Evolutionary conservation across 2,113 vertebrate species (phyloP), one percentile per base, ranked within the genome.

Genomic region (Argyrosomus japonicus): DNA sequence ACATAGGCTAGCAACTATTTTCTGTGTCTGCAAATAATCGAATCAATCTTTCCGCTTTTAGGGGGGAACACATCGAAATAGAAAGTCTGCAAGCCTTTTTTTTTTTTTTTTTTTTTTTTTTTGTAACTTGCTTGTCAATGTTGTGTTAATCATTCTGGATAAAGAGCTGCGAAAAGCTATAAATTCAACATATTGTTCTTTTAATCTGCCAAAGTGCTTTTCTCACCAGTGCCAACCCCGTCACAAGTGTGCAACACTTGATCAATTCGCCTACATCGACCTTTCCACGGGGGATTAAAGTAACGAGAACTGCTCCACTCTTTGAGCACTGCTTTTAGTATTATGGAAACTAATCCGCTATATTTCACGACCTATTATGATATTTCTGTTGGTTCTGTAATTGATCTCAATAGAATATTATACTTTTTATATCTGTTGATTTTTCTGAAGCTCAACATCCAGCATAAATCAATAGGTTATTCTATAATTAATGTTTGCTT

Each of bases 141-240:
- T 75, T 83, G 40, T 68, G 76, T 89, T 83, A 78, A 87, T 91
- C 78, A 86, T 78, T 71, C 64, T 58, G 68, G 68, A 68, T 57
- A 56, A 76, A 85, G 32, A 74, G 56, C 63, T n/a, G 63, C 57
- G 61, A 86, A 77, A 81, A 62, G 79, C 77, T 75, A 68, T 88
- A 87, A 87, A 86, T 88, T 79, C 8, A 67, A 57, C 15, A 12
- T 58, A 65, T 64, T 68, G 68, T 84, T 81, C 57, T 80, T 86
- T 87, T 84, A 84, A 91, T 91, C 81, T 81, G 68, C 27, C 19
- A 32, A 69, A 91, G 89, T 86, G 82, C 79, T 23, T 81, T 70
- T 45, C 72, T 77, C 62, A 71, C 58, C 50, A 56, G 23, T 63
- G 68, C 77, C 75, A 47, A 17, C 40, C 40, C 77, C 25, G 70